Evolutionary conservation across 2,797 vertebrate genomes (phyloP).

Genomic region (Clarias platycephalus): DNA sequence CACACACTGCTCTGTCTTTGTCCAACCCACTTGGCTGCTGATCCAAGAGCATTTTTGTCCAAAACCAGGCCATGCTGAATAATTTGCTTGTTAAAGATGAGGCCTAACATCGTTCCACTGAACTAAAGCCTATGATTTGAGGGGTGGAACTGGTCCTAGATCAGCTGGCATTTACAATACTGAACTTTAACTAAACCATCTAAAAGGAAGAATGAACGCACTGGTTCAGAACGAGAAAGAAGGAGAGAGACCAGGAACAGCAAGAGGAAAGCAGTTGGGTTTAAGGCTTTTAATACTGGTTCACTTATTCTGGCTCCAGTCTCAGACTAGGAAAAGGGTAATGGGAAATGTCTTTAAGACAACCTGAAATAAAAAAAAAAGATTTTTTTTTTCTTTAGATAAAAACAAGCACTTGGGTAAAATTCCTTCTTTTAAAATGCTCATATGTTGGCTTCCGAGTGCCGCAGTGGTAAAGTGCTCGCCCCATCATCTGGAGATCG

Average conservation of each 20-base stretch:
- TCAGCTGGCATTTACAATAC: conserved; percentile 12
- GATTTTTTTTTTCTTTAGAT: too few species aligned
- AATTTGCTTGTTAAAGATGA: conserved; percentile 36
- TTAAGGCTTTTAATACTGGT: not conserved
- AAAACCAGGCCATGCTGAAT: conserved; percentile 39
- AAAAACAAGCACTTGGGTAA: too few species aligned
- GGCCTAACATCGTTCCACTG: conserved; percentile 5
- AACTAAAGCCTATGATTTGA: conserved; percentile 35
- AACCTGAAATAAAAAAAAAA: not conserved
- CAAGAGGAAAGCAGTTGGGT: not conserved
- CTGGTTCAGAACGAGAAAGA: conserved; percentile 6
- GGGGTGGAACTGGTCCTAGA: conserved; percentile 18
- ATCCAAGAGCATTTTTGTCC: conserved; percentile 37
- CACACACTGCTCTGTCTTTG: conserved; percentile 9
- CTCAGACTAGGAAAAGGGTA: not conserved
- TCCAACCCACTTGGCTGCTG: conserved; percentile 30
- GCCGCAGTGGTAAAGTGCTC: too few species aligned
- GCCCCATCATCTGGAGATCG: too few species aligned
- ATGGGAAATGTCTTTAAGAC: not conserved
- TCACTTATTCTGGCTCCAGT: not conserved
- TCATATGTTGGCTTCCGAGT: too few species aligned
- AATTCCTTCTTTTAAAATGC: too few species aligned
- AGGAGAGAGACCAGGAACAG: not conserved
- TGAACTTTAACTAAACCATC: conserved; percentile 16
- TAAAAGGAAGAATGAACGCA: conserved; percentile 5